Percentiles rank a stretch among this genome's conserved stretches.
Conservation (phyloP, 2,113 vertebrate species). For the Hyperoodon ampullatus region DNA sequence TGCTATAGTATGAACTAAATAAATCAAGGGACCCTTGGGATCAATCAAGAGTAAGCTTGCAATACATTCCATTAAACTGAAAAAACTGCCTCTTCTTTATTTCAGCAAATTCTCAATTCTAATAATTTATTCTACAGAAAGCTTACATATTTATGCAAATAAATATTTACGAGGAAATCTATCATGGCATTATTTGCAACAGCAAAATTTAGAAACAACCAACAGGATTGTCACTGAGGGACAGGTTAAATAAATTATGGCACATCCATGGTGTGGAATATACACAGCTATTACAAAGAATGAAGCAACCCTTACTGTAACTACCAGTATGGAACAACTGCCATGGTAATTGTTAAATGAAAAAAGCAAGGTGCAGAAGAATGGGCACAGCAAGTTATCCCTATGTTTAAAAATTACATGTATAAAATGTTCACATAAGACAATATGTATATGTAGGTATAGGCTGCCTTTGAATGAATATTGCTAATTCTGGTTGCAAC, state of each 20-base stretch:
- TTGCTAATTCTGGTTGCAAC: neutral
- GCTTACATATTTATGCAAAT: neutral
- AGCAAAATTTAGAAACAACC: neutral
- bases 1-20: constrained; percentile 75
- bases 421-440: neutral
- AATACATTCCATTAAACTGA: constrained; percentile 76
- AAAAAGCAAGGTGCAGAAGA: neutral
- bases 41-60: constrained; percentile 76
- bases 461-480: neutral
- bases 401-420: neutral
- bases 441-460: neutral
- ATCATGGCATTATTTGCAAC: neutral
- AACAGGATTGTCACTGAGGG: neutral
- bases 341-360: neutral
- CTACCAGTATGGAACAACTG: neutral
- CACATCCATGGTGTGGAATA: neutral
- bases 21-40: constrained; percentile 80
- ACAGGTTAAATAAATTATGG: neutral
- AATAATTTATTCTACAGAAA: neutral
- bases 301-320: neutral
- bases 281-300: neutral
- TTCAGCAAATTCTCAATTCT: neutral
- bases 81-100: neutral
- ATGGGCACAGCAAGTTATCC: neutral
- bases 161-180: neutral